Evolutionary conservation across 2,113 vertebrate species (phyloP).

Genomic region (Platichthys flesus): DNA sequence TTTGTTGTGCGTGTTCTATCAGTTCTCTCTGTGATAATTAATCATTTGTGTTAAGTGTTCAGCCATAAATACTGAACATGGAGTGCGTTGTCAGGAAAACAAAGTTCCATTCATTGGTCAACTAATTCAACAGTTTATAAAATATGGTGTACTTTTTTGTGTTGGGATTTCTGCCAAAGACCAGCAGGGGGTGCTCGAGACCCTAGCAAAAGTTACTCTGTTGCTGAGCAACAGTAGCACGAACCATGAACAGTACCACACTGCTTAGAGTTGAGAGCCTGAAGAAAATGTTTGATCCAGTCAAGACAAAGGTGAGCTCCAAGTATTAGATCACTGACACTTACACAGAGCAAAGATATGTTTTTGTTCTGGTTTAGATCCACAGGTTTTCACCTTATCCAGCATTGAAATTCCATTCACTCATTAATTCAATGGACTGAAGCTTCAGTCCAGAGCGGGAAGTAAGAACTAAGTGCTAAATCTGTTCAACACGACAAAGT

Average conservation of each 20-base stretch:
- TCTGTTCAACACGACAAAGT: background rate
- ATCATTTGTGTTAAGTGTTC: background rate
- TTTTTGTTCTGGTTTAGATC: no score
- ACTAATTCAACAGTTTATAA: background rate
- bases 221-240: conserved; percentile 45
- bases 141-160: background rate
- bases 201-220: background rate
- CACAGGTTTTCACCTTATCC: no score
- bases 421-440: no score
- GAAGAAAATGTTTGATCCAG: background rate
- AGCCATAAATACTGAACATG: background rate
- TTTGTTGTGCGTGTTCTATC: background rate
- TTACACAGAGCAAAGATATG: no score
- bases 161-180: background rate
- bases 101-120: background rate
- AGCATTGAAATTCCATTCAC: no score
- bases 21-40: background rate
- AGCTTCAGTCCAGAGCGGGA: no score
- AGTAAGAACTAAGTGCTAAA: no score
- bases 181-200: conserved; percentile 21
- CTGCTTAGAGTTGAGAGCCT: background rate
- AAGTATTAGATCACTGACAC: no score
- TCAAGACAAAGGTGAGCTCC: no score
- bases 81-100: background rate
- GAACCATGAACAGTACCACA: background rate